phyloP scores from a whole-genome alignment of 2,888 invertebrate species.

The Synergus umbraculus region DNA sequence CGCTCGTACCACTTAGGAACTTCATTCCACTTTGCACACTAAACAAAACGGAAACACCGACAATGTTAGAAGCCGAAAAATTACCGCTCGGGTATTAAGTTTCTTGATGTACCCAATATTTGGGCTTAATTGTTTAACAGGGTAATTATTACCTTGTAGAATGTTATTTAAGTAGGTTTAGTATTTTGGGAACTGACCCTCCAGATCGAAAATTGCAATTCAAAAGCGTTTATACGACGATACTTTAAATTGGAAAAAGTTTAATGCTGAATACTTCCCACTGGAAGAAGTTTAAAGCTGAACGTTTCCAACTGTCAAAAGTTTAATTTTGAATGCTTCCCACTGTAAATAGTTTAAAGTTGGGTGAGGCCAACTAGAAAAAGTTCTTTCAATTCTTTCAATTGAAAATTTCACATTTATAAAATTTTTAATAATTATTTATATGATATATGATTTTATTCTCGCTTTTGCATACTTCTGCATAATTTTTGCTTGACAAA shows the following conservation, averaged over 20 bases:
- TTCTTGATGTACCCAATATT: neutral
- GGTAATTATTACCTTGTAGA: neutral
- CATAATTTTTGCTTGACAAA: neutral
- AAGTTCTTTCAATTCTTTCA: no score
- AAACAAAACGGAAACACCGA: slow-evolving; percentile 18
- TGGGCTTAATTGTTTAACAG: neutral
- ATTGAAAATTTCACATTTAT: no score
- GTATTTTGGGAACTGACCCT: neutral
- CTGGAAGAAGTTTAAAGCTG: no score
- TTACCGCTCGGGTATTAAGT: neutral
- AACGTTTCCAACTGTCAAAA: no score
- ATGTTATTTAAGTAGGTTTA: neutral
- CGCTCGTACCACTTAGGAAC: slow-evolving; percentile 38
- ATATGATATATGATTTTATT: neutral
- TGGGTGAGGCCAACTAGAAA: no score
- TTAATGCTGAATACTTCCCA: no score
- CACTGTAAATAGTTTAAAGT: no score
- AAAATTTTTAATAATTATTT: neutral
- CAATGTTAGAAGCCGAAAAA: neutral
- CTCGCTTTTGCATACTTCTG: neutral
- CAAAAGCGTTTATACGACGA: no score
- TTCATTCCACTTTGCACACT: slow-evolving; percentile 34
- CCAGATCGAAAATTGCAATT: neutral
- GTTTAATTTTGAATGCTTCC: no score
- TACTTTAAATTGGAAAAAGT: no score